Percentiles rank a stretch among this genome's conserved stretches.
These are phyloP conservation scores for Tachysurus vachellii DNA, from an alignment of 2,113 vertebrate species.

Conservation along the genomic window DNA sequence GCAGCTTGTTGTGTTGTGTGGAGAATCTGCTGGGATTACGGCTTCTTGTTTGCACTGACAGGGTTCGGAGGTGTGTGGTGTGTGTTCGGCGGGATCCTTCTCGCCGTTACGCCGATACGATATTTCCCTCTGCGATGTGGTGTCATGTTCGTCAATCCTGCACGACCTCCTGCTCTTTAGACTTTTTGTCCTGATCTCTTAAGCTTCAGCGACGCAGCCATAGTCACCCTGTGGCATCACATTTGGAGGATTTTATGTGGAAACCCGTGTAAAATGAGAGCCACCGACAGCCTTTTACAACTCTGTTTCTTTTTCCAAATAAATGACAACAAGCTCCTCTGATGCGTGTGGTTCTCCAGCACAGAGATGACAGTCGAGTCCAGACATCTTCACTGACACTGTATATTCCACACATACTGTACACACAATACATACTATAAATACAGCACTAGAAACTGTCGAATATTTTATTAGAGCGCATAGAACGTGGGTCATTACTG, in stretches of 20 bases:
- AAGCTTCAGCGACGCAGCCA: slow-evolving; percentile 34
- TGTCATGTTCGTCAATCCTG: slow-evolving; percentile 38
- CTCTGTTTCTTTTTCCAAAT: slow-evolving; percentile 59
- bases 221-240: slow-evolving; percentile 29
- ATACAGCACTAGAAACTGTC: background rate
- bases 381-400: slow-evolving; percentile 19
- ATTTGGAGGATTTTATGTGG: slow-evolving; percentile 55
- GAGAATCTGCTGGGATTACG: slow-evolving; percentile 30
- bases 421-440: no score
- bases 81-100: slow-evolving; percentile 24
- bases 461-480: background rate
- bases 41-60: slow-evolving; percentile 5
- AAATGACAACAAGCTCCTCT: slow-evolving; percentile 46
- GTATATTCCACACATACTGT: background rate
- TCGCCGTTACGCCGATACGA: background rate
- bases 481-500: background rate
- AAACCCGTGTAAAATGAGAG: slow-evolving; percentile 52
- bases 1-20: slow-evolving; percentile 46
- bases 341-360: slow-evolving; percentile 40
- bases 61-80: background rate
- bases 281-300: slow-evolving; percentile 37
- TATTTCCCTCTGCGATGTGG: slow-evolving; percentile 30
- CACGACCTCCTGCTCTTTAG: slow-evolving; percentile 19
- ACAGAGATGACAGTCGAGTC: slow-evolving; percentile 5
- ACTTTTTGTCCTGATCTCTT: slow-evolving; percentile 1